phyloP scores from a whole-genome alignment of 2,113 vertebrate genomes.

The Menidia beryllina region DNA sequence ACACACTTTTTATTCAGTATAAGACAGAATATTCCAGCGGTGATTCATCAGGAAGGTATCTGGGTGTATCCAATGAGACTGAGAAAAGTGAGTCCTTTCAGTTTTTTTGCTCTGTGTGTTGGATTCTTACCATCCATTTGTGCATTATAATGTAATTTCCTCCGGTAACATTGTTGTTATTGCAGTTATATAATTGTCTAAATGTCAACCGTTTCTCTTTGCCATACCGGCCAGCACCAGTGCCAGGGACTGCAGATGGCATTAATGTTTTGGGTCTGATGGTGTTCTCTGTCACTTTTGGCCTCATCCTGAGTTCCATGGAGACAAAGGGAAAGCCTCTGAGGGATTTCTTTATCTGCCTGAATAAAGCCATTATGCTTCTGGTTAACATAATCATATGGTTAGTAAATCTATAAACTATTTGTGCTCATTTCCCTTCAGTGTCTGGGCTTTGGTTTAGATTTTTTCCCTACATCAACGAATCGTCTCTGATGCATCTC shows the following conservation, averaged over 20 bases:
- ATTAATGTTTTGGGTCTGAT: conserved; percentile 90
- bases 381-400: conserved; percentile 77
- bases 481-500: background rate
- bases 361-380: conserved; percentile 91
- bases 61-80: conserved; percentile 1
- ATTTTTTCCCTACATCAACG: background rate
- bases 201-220: no score
- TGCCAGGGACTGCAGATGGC: conserved; percentile 85
- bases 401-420: conserved; percentile 5
- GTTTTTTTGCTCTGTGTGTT: background rate
- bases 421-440: background rate
- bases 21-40: conserved; percentile 82
- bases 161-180: background rate
- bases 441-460: background rate
- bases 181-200: background rate
- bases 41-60: background rate
- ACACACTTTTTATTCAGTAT: conserved; percentile 77
- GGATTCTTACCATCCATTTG: background rate
- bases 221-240: conserved; percentile 51
- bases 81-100: conserved; percentile 1
- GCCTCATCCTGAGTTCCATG: conserved; percentile 90
- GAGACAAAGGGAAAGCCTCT: conserved; percentile 86
- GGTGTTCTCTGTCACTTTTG: conserved; percentile 88
- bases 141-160: background rate
- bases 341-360: conserved; percentile 90